Conservation (phyloP, 2,888 invertebrate species). For the Asteroscopus sphinx region DNA sequence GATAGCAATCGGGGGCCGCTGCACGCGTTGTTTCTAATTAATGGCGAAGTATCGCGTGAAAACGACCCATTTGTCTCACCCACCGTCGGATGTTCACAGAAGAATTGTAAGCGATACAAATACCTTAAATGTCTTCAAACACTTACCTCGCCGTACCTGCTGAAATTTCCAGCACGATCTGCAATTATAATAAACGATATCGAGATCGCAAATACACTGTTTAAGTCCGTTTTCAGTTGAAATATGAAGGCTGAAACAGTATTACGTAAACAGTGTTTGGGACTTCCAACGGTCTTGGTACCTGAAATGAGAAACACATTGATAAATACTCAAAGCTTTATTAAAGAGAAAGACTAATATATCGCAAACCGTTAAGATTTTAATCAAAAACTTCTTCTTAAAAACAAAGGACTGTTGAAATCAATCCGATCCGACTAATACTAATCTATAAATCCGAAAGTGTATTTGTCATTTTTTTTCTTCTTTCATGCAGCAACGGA, state of each 20-base stretch:
- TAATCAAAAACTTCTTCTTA: slow-evolving; percentile 10
- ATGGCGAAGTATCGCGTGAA: slow-evolving; percentile 84
- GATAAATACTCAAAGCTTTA: slow-evolving; percentile 15
- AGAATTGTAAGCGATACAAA: slow-evolving; percentile 87
- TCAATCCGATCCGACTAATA: too few relatives aligned
- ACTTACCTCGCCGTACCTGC: slow-evolving; percentile 73
- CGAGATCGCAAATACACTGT: slow-evolving; percentile 72
- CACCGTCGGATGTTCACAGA: slow-evolving; percentile 84
- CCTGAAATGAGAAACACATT: slow-evolving; percentile 22
- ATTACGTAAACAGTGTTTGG: slow-evolving; percentile 45
- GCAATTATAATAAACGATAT: slow-evolving; percentile 82
- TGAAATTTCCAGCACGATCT: slow-evolving; percentile 75
- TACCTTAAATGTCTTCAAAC: slow-evolving; percentile 85
- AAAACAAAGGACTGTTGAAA: slow-evolving; percentile 3
- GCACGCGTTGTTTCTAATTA: slow-evolving; percentile 85
- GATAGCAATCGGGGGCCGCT: slow-evolving; percentile 81
- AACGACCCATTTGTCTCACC: slow-evolving; percentile 82
- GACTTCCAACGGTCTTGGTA: slow-evolving; percentile 30
- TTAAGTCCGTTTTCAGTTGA: slow-evolving; percentile 65
- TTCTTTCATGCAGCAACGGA: too few relatives aligned
- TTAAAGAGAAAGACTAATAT: slow-evolving; percentile 12
- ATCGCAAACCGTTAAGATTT: slow-evolving; percentile 11
- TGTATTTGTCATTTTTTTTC: too few relatives aligned
- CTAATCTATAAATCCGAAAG: too few relatives aligned
- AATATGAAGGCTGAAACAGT: slow-evolving; percentile 55